These are phyloP conservation scores for Diadophis punctatus DNA, from an alignment of 2,113 vertebrate species.

Conservation along the genomic window DNA sequence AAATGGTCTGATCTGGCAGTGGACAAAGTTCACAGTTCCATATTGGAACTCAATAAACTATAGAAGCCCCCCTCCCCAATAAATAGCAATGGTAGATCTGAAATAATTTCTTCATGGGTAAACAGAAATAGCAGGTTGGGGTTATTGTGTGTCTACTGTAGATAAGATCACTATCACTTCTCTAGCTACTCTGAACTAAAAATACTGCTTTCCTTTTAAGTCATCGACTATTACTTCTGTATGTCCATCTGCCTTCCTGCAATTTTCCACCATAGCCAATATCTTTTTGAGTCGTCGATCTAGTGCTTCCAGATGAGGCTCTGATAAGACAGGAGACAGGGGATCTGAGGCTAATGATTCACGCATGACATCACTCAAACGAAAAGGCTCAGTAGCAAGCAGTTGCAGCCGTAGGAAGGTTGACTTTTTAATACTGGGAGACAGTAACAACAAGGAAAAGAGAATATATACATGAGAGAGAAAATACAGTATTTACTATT, in stretches of 20 bases:
- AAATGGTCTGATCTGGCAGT: neutral
- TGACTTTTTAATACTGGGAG: constrained; percentile 72
- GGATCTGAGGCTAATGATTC: constrained; percentile 71
- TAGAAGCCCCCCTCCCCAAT: neutral
- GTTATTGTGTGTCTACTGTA: neutral
- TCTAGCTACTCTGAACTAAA: neutral
- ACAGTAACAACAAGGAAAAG: neutral
- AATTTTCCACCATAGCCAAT: constrained; percentile 49
- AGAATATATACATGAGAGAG: neutral
- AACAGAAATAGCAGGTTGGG: neutral
- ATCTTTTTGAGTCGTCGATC: constrained; percentile 66
- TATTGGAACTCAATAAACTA: neutral
- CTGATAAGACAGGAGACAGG: constrained; percentile 69
- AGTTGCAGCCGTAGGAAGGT: constrained; percentile 73
- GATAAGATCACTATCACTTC: neutral
- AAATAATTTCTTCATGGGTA: neutral
- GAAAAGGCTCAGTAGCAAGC: constrained; percentile 67
- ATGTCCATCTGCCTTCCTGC: neutral
- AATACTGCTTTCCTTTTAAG: neutral
- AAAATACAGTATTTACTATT: neutral
- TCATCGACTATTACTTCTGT: constrained; percentile 31
- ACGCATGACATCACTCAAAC: constrained; percentile 68
- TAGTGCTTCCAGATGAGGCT: constrained; percentile 69
- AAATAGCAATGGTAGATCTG: neutral
- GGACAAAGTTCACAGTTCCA: neutral